A percentile compares a stretch with the other conserved stretches of the same genome.
These are phyloP conservation scores for Alentia gelatinosa DNA, from an alignment of 2,888 invertebrate species.

Conservation along the genomic window DNA sequence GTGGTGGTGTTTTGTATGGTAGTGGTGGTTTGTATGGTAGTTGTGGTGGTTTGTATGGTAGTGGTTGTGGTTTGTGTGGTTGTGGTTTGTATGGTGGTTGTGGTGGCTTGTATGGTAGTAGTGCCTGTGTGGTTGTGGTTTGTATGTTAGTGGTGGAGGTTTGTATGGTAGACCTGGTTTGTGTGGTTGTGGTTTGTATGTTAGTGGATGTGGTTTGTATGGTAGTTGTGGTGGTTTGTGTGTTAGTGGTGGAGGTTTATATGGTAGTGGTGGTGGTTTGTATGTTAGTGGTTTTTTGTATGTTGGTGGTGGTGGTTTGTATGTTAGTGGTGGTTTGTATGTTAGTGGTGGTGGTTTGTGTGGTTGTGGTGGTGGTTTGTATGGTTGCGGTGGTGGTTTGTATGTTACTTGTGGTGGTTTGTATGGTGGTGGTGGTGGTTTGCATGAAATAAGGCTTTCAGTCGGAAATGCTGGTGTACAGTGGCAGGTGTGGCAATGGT, in stretches of 20 bases:
- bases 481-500: neutral
- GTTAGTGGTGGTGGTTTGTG: neutral
- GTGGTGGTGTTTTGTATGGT: neutral
- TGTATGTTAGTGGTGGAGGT: neutral
- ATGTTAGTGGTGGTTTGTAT: neutral
- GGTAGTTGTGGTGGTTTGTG: neutral
- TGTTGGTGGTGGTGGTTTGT: neutral
- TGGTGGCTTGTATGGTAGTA: neutral
- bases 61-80: neutral
- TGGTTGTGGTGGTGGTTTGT: neutral
- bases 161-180: neutral
- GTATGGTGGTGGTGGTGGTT: neutral
- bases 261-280: neutral
- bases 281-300: neutral
- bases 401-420: neutral
- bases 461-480: neutral
- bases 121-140: neutral
- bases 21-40: neutral
- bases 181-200: neutral
- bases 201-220: neutral
- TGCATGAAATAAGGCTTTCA: neutral
- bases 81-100: neutral
- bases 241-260: neutral
- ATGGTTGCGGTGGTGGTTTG: neutral
- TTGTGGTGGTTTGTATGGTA: neutral